Evolutionary conservation across 1,140 invertebrate genomes (phyloP).

Genomic region (Mya arenaria): DNA sequence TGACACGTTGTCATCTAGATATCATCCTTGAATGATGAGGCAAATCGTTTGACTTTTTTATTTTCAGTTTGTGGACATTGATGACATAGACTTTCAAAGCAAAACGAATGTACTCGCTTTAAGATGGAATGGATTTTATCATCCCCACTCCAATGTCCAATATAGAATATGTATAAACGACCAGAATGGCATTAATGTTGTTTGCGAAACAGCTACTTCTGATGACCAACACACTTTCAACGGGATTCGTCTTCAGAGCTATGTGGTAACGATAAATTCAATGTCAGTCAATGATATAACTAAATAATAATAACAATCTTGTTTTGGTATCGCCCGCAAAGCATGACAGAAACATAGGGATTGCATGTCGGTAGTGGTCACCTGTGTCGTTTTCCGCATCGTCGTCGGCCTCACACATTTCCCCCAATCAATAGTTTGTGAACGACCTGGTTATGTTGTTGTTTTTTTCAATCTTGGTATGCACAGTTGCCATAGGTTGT

Average conservation of each 20-base stretch:
- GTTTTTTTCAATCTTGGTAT: no score
- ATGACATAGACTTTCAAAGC: conserved; percentile 36
- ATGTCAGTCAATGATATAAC: background rate
- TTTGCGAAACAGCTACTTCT: background rate
- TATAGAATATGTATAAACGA: conserved; percentile 25
- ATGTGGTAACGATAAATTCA: background rate
- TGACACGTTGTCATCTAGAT: no score
- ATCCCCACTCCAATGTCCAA: conserved; percentile 27
- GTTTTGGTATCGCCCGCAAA: no score
- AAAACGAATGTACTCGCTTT: background rate
- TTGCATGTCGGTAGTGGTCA: no score
- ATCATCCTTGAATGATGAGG: no score
- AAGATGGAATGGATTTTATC: conserved; percentile 12
- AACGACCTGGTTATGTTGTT: background rate
- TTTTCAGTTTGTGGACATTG: conserved; percentile 35
- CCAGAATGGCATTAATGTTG: background rate
- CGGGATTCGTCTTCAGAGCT: background rate
- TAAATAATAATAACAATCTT: no score
- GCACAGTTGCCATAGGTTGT: no score
- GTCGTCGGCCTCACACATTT: no score
- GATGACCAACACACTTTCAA: background rate
- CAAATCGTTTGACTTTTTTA: no score
- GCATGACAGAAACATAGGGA: no score
- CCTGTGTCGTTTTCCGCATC: no score
- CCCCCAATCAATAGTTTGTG: no score